Evolutionary conservation across 2,888 invertebrate genomes (phyloP).

Genomic region (Drosophila sordidula): DNA sequence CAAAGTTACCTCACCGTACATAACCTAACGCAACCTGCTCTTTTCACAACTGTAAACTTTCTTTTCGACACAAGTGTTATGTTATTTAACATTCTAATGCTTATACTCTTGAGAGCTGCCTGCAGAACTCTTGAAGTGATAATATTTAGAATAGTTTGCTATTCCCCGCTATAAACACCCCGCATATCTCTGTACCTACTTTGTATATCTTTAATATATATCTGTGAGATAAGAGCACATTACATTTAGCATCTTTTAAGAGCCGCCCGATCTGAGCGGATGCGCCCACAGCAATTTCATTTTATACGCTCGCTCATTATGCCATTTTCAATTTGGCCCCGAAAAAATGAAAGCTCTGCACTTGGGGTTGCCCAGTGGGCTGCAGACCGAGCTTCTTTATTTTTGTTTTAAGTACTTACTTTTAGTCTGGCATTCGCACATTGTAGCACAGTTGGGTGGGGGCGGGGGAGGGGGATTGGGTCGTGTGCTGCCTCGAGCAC

Average conservation of each 20-base stretch:
- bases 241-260: slow-evolving; percentile 5
- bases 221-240: slow-evolving; percentile 1
- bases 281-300: neutral
- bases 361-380: no score
- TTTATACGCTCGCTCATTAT: slow-evolving; percentile 6
- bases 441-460: slow-evolving; percentile 9
- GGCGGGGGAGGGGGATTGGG: no score
- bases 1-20: neutral
- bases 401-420: slow-evolving; percentile 3
- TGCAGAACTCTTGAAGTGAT: neutral
- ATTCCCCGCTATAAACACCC: no score
- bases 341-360: no score
- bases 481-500: slow-evolving; percentile 34
- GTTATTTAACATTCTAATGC: neutral
- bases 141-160: neutral
- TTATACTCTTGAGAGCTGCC: no score
- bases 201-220: neutral
- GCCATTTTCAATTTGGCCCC: slow-evolving; percentile 5
- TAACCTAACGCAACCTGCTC: neutral
- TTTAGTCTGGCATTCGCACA: slow-evolving; percentile 1
- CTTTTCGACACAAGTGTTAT: neutral
- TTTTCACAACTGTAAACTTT: no score
- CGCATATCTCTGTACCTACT: no score
- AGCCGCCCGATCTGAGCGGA: slow-evolving; percentile 2
- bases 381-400: no score